Conservation (phyloP, 1,140 invertebrate genomes). For the Eriocheir sinensis region DNA sequence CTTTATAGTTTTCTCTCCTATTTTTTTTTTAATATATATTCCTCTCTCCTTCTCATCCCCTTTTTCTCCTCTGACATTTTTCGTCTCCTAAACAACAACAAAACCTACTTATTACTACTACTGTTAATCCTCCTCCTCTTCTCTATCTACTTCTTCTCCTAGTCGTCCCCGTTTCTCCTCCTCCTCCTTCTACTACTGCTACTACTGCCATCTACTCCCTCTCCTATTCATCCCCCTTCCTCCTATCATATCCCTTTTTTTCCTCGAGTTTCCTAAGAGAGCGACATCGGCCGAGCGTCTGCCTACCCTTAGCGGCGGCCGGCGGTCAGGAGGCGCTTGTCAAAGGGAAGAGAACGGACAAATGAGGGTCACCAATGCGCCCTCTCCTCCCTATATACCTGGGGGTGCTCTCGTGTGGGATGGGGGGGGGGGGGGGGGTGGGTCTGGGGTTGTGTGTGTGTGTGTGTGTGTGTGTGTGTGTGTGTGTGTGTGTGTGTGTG, state of each 20-base stretch:
- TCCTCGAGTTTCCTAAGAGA: not conserved
- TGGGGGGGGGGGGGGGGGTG: not conserved
- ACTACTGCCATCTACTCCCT: not conserved
- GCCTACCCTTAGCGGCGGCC: not conserved
- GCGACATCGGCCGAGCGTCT: not conserved
- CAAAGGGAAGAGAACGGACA: not conserved
- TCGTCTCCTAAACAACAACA: not conserved
- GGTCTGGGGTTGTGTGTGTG: not conserved
- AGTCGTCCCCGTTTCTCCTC: not conserved
- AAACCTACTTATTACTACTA: not conserved
- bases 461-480: slow-evolving; percentile 14
- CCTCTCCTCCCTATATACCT: not conserved
- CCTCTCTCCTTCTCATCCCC: no score
- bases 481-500: slow-evolving; percentile 2
- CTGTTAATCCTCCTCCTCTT: not conserved
- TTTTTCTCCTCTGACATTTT: not conserved
- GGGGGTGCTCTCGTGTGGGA: not conserved
- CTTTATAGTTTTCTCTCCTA: not conserved
- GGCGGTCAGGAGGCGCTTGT: not conserved
- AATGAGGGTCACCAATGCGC: not conserved
- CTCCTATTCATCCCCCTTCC: not conserved
- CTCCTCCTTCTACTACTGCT: not conserved
- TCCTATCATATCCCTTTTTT: not conserved
- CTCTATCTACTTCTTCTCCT: not conserved
- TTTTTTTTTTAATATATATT: no score